Conservation (phyloP, 1,140 invertebrate species). For the Meloidogyne exigua region DNA sequence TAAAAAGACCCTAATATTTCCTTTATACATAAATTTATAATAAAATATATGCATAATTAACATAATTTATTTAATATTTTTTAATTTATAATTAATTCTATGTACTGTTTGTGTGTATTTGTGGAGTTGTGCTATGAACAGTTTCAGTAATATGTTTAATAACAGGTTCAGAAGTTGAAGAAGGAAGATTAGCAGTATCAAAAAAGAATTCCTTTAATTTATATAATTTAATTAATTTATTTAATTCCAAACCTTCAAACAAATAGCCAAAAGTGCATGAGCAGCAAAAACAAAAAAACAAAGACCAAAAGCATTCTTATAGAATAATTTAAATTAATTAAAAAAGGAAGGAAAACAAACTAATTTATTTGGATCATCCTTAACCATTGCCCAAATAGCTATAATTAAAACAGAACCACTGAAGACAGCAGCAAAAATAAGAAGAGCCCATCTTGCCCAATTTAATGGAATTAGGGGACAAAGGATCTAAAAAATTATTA, state of each 20-base stretch:
- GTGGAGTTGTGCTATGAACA: not conserved
- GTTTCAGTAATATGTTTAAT: not conserved
- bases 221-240: conserved; percentile 7
- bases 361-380: conserved; percentile 66
- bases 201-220: conserved; percentile 24
- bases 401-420: conserved; percentile 76
- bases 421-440: conserved; percentile 75
- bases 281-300: conserved; percentile 39
- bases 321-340: not conserved
- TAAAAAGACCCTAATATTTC: too few relatives aligned
- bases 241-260: conserved; percentile 38
- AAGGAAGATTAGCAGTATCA: not conserved
- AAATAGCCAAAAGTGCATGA: conserved; percentile 39
- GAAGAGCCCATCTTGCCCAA: conserved; percentile 82
- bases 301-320: conserved; percentile 39
- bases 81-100: not conserved
- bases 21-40: not conserved
- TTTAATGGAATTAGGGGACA: conserved; percentile 82
- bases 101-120: not conserved
- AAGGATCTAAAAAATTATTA: conserved; percentile 69
- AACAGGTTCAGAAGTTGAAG: not conserved
- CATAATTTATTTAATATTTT: too few relatives aligned
- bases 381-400: conserved; percentile 80
- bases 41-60: not conserved
- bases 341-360: not conserved